Evolutionary conservation across 2,888 invertebrate species (phyloP).

Genomic region (Catocala sponsa): DNA sequence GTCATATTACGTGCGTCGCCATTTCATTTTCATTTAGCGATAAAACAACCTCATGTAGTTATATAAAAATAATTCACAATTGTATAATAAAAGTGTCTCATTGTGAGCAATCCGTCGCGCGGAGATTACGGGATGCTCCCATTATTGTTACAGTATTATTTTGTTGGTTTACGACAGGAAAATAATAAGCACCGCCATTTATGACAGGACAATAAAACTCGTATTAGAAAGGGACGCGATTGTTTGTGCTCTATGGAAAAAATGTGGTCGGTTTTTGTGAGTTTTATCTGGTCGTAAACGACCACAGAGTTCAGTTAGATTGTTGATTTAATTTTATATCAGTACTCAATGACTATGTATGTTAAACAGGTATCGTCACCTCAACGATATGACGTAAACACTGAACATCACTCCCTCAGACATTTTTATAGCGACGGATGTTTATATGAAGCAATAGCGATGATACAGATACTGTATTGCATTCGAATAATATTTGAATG

Average conservation of each 20-base stretch:
- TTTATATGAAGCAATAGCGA: no score
- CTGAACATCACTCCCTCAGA: no score
- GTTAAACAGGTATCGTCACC: no score
- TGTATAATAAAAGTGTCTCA: constrained; percentile 74
- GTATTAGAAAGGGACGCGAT: constrained; percentile 62
- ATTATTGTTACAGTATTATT: constrained; percentile 83
- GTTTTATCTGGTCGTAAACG: constrained; percentile 23
- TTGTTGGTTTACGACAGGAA: constrained; percentile 85
- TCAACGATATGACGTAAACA: no score
- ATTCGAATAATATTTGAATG: no score
- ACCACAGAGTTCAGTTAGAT: constrained; percentile 7
- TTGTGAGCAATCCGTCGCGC: constrained; percentile 52
- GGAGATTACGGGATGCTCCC: constrained; percentile 74
- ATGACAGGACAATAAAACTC: constrained; percentile 77
- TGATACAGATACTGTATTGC: no score
- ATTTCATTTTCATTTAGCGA: constrained; percentile 67
- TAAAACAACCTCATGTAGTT: constrained; percentile 73
- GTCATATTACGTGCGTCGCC: constrained; percentile 43
- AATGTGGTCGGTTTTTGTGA: constrained; percentile 11
- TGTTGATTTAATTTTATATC: neutral
- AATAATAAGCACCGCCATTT: constrained; percentile 82
- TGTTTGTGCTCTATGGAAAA: constrained; percentile 45
- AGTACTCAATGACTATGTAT: neutral
- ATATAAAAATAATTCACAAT: constrained; percentile 78
- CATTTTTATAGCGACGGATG: no score